These are phyloP conservation scores for Aphodius granarius DNA, from an alignment of 2,888 invertebrate species.

Conservation along the genomic window DNA sequence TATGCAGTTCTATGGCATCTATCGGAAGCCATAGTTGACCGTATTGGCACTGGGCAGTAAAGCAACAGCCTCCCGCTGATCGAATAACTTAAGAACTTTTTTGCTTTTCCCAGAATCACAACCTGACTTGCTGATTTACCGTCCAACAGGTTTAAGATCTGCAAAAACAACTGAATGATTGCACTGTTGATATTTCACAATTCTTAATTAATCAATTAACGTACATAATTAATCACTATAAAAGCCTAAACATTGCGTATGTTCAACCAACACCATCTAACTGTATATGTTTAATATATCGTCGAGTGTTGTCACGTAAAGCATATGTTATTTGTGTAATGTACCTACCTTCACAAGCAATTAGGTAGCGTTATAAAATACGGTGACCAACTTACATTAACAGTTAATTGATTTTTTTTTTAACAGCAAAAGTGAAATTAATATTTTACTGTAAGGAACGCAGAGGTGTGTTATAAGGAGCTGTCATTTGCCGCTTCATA, in stretches of 20 bases:
- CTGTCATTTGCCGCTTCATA: constrained; percentile 6
- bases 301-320: neutral
- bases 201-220: too few species aligned
- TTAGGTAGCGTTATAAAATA: constrained; percentile 10
- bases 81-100: neutral
- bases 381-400: neutral
- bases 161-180: too few species aligned
- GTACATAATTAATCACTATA: too few species aligned
- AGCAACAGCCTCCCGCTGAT: constrained; percentile 1
- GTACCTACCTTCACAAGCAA: neutral
- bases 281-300: neutral
- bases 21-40: neutral
- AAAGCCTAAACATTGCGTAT: too few species aligned
- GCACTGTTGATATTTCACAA: too few species aligned
- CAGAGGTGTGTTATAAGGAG: neutral
- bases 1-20: neutral
- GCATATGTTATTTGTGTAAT: neutral
- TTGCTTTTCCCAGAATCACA: neutral
- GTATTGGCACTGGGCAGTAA: neutral
- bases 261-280: too few species aligned
- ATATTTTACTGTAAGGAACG: neutral
- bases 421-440: neutral
- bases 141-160: neutral
- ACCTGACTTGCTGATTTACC: neutral
- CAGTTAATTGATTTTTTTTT: neutral